phyloP scores from a whole-genome alignment of 2,113 vertebrate species.

The Erythrocercus mccallii region DNA sequence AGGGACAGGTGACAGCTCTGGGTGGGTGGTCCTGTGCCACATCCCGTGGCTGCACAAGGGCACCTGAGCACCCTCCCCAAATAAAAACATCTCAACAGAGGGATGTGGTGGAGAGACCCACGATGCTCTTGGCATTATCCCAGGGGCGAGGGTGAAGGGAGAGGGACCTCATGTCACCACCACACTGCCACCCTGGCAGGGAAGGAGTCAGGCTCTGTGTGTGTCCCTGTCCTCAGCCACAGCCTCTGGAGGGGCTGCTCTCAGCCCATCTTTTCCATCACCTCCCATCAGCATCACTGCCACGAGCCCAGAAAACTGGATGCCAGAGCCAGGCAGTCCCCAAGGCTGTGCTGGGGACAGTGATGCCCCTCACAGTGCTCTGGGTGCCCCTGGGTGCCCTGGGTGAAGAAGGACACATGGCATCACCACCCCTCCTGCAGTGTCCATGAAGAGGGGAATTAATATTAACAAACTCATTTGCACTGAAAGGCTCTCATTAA shows the following conservation, averaged over 20 bases:
- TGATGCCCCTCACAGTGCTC: fast-evolving
- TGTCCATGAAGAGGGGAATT: neutral
- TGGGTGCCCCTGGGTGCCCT: neutral
- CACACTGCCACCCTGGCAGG: fast-evolving
- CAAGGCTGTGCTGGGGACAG: neutral
- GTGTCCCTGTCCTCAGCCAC: neutral
- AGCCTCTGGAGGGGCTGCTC: neutral
- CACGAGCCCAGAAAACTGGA: neutral
- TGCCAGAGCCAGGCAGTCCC: neutral
- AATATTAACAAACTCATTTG: neutral
- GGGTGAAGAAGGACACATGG: neutral
- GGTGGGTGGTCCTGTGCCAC: fast-evolving
- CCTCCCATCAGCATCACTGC: fast-evolving
- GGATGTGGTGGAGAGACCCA: fast-evolving
- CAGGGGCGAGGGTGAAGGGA: neutral
- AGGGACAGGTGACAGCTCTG: neutral
- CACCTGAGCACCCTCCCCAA: neutral
- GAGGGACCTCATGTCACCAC: neutral
- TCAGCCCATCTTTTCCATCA: fast-evolving
- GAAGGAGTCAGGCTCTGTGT: fast-evolving
- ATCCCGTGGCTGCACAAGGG: fast-evolving
- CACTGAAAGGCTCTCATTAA: neutral
- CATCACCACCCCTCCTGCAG: neutral
- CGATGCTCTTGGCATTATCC: fast-evolving
- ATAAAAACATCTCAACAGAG: fast-evolving